Evolutionary conservation across 2,888 invertebrate species (phyloP).

Genomic region (Caenorhabditis plicata): DNA sequence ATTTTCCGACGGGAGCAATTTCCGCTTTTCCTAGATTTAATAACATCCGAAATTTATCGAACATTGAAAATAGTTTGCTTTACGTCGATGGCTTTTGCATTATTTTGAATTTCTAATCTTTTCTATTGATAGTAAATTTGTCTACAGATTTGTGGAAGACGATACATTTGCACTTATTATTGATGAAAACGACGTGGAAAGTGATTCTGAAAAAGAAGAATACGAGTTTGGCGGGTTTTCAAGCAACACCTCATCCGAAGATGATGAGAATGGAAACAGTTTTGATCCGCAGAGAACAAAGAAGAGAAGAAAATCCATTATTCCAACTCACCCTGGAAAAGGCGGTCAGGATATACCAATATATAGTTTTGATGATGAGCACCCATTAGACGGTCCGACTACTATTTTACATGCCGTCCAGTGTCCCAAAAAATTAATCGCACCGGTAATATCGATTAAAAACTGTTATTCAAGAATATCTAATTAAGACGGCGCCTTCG

Average conservation of each 20-base stretch:
- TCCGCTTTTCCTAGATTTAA: too few species aligned
- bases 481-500: constrained; percentile 11
- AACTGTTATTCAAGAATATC: neutral
- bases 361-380: constrained; percentile 43
- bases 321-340: constrained; percentile 24
- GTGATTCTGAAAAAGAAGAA: constrained; percentile 26
- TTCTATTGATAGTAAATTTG: too few species aligned
- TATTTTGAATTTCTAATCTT: too few species aligned
- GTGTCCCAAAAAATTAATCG: constrained; percentile 54
- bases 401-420: constrained; percentile 49
- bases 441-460: constrained; percentile 25
- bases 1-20: too few species aligned
- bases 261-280: constrained; percentile 23
- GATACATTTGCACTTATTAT: constrained; percentile 41
- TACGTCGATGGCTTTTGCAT: too few species aligned
- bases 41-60: too few species aligned
- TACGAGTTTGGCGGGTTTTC: too few species aligned
- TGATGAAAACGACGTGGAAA: constrained; percentile 32
- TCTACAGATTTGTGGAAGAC: constrained; percentile 41
- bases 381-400: constrained; percentile 49
- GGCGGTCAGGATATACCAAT: constrained; percentile 34
- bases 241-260: too few species aligned
- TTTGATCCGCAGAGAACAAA: constrained; percentile 29
- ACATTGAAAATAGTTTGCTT: too few species aligned
- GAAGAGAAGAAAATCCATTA: constrained; percentile 12